Conservation (phyloP, 1,140 invertebrate species). For the Aphelinus certus region DNA sequence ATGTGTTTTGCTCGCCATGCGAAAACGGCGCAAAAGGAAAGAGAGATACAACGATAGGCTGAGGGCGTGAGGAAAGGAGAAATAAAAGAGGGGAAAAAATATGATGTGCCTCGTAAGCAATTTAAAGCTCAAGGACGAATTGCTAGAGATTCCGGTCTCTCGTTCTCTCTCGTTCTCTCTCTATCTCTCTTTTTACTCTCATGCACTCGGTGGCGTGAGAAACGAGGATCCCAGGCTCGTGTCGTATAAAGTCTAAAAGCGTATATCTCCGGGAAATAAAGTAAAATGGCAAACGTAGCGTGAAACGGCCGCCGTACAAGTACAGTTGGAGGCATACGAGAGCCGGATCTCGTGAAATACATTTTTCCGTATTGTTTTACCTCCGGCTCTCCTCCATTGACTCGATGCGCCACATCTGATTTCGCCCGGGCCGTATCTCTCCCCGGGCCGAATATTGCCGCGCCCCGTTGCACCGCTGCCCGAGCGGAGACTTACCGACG, state of each 20-base stretch:
- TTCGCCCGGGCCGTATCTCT: neutral
- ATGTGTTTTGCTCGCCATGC: conserved; percentile 21
- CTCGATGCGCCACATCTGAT: conserved; percentile 13
- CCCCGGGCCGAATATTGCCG: too few species aligned
- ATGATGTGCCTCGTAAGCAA: conserved; percentile 37
- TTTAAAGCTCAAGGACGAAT: conserved; percentile 39
- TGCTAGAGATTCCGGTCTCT: conserved; percentile 23
- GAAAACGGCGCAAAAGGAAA: neutral
- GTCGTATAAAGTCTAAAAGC: conserved; percentile 54
- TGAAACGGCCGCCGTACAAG: conserved; percentile 50
- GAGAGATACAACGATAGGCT: neutral
- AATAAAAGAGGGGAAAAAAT: conserved; percentile 31
- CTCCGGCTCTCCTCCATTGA: conserved; percentile 10
- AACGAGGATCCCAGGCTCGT: conserved; percentile 17
- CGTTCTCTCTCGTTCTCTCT: conserved; percentile 14
- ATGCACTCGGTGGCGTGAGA: neutral
- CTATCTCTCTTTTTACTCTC: neutral
- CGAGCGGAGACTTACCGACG: too few species aligned
- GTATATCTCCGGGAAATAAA: conserved; percentile 57
- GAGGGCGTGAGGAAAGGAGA: neutral
- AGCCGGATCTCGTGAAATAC: conserved; percentile 53
- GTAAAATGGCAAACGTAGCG: conserved; percentile 60
- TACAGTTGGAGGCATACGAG: conserved; percentile 18
- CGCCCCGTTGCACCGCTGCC: too few species aligned
- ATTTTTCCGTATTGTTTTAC: conserved; percentile 54